Conservation (phyloP, 2,888 invertebrate genomes). For the Cabera pusaria region DNA sequence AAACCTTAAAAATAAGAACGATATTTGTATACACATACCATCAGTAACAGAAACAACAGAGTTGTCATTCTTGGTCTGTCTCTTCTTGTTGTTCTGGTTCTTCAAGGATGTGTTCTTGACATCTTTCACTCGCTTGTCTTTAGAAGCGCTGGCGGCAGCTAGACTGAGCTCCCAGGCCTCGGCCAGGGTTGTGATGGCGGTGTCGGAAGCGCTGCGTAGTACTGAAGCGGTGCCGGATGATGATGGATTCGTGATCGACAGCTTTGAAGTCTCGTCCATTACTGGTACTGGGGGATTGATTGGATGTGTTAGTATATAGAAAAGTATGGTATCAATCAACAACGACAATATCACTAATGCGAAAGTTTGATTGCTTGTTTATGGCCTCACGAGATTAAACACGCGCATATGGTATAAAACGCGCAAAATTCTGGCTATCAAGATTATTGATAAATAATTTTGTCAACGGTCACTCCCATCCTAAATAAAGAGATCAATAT, state of each 20-base stretch:
- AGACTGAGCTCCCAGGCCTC: slow-evolving; percentile 92
- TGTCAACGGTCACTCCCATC: no score
- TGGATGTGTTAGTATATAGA: no score
- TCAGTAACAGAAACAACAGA: slow-evolving; percentile 53
- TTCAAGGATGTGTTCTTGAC: slow-evolving; percentile 86
- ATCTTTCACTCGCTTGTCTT: slow-evolving; percentile 94
- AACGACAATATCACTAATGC: no score
- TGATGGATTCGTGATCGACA: slow-evolving; percentile 36
- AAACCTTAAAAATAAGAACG: no score
- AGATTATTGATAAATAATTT: no score
- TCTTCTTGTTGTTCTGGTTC: slow-evolving; percentile 65
- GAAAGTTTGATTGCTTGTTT: no score
- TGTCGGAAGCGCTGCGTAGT: slow-evolving; percentile 86
- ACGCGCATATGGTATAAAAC: no score
- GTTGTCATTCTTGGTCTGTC: slow-evolving; percentile 54
- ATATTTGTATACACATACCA: no score
- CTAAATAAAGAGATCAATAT: no score
- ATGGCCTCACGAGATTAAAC: no score
- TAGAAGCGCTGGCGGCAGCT: slow-evolving; percentile 93
- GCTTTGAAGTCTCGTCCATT: slow-evolving; percentile 54
- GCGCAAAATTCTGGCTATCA: no score
- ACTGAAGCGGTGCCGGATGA: slow-evolving; percentile 81
- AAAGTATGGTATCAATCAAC: no score
- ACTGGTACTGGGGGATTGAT: slow-evolving; percentile 64
- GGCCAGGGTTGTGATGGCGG: slow-evolving; percentile 91